Evolutionary conservation across 2,797 vertebrate species (phyloP).

Genomic region (Ptychobarbus kaznakovi): DNA sequence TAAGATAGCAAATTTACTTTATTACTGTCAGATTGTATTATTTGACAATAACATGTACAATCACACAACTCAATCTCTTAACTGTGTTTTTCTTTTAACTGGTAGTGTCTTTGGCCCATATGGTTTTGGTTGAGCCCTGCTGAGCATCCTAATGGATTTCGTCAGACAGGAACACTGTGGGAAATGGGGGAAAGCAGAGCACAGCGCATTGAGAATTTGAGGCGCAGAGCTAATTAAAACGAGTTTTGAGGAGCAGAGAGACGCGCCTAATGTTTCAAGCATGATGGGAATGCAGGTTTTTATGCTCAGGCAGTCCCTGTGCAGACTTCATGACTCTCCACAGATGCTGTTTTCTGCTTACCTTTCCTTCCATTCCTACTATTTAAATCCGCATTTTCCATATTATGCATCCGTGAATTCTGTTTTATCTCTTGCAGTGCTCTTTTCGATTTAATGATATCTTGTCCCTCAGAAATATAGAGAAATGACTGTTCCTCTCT

Average conservation of each 20-base stretch:
- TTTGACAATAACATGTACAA: background rate
- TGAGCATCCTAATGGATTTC: slow-evolving; percentile 35
- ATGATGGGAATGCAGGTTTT: slow-evolving; percentile 53
- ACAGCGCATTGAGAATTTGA: slow-evolving; percentile 5
- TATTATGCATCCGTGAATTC: background rate
- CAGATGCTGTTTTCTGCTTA: slow-evolving; percentile 29
- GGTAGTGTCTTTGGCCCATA: slow-evolving; percentile 18
- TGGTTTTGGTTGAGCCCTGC: slow-evolving; percentile 24
- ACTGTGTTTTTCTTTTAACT: slow-evolving; percentile 10
- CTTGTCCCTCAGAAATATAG: background rate
- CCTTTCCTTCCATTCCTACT: background rate
- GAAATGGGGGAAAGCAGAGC: slow-evolving; percentile 7
- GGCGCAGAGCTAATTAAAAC: slow-evolving; percentile 47
- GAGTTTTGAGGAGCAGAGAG: slow-evolving; percentile 44
- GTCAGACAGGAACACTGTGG: slow-evolving; percentile 34
- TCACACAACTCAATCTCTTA: background rate
- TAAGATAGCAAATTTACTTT: background rate
- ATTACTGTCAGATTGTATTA: background rate
- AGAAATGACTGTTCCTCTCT: background rate
- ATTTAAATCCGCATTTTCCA: background rate
- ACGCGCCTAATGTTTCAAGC: slow-evolving; percentile 50
- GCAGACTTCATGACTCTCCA: background rate
- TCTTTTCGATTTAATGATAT: background rate
- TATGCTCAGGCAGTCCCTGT: slow-evolving; percentile 6
- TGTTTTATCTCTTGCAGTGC: background rate